Base-by-base conservation (phyloP, 2,888 invertebrate genomes). In the Podotricha telesiphe region DNA sequence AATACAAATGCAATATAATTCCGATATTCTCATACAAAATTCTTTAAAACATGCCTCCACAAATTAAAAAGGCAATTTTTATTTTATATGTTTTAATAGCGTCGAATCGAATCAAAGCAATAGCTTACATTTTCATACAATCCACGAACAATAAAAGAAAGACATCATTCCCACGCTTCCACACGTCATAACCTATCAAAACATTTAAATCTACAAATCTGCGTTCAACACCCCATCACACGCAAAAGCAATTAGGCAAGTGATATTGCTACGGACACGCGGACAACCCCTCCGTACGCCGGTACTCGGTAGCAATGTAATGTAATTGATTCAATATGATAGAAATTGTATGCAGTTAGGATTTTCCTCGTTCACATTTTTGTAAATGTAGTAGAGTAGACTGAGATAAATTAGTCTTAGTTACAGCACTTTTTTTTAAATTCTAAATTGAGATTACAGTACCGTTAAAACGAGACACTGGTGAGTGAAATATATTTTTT, bases 181-280 rank as follows among this genome's bases (percentile, higher is more conserved):
- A 76, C 75, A 80, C 78, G 80, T 76, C 75, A 77, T 73, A 83
- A 85, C 83, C 82, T 79, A 84, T 87, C 86, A 86, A 80, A 88
- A 88, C 86, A 87, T 79, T 79, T 82, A 80, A 75, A 76, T 80
- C 76, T 79, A 79, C 83, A 83, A 79, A 85, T 86, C 86, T 79
- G 75, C 76, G 79, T 75, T 76, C 76, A 68, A 72, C 75, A 74
- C 69, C 76, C 80, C 79, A 84, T 85, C 87, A 82, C 84, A 83
- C 82, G 80, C 86, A 86, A 78, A 74, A 75, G 81, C 88, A 86
- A 88, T 86, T 86, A 85, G 78, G 79, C 85, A 82, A 76, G 80
- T 77, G 76, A 80, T 80, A 84, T 85, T 83, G 77, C 78, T 76
- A 78, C 73, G 72, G 85, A 85, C 84, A 81, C 40, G 51, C 68